A percentile compares a stretch with the other conserved stretches of the same genome.
These are phyloP conservation scores for Aphaenogaster rudis DNA, from an alignment of 1,140 invertebrate species.

Conservation along the genomic window DNA sequence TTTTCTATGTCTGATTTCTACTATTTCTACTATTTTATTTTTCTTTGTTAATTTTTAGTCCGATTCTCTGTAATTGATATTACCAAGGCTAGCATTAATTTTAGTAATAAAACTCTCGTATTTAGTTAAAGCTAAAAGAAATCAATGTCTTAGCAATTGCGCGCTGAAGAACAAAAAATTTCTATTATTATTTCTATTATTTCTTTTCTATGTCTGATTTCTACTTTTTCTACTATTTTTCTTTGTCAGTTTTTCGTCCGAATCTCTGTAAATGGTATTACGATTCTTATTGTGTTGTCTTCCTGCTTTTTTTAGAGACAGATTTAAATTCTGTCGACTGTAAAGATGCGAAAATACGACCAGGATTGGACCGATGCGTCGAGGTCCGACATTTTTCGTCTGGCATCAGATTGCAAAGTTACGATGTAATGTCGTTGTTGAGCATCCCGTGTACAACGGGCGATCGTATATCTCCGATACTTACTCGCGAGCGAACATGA, in stretches of 20 bases:
- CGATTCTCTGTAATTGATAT: too few species aligned
- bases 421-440: constrained; percentile 27
- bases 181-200: background rate
- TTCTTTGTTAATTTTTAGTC: too few species aligned
- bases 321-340: background rate
- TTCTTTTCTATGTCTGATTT: background rate
- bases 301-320: background rate
- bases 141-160: background rate
- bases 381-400: background rate
- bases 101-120: too few species aligned
- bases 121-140: too few species aligned
- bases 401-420: constrained; percentile 33
- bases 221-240: background rate
- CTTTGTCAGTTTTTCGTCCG: background rate
- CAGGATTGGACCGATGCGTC: background rate
- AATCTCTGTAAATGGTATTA: background rate
- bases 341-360: background rate
- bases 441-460: background rate
- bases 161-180: background rate
- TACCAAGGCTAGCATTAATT: too few species aligned
- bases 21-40: background rate
- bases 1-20: background rate
- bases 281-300: background rate
- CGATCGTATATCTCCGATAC: constrained; percentile 34
- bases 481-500: constrained; percentile 41